Evolutionary conservation across 2,888 invertebrate species (phyloP), one percentile per base, ranked within the genome.

Genomic region (Platyscelio sp.): DNA sequence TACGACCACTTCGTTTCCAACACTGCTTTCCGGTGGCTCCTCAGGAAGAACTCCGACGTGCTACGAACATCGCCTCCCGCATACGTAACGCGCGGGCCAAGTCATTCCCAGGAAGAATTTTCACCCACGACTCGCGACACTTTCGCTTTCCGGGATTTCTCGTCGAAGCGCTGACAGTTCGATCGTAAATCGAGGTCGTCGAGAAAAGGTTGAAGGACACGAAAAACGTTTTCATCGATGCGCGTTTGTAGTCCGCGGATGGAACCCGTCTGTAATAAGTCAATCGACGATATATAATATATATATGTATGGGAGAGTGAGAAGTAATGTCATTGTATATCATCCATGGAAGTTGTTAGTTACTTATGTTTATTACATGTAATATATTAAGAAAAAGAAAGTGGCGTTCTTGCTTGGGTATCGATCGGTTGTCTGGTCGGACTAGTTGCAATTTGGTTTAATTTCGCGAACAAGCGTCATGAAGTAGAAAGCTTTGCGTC

Each of bases 51-150:
- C 78, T 61, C 60, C 56, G 78, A 60, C 81, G 75, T 70, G 54
- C 58, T 29, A 65, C 58, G 72, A 71, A 51, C 77, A 54, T 61
- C 79, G 54, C 68, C 58, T 43, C 78, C 38, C 78, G 83, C 84
- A 82, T 86, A 78, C 83, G 61, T 75, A 75, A 80, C 76, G 38
- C 75, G 54, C n/a, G n/a, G n/a, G n/a, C n/a, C n/a, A n/a, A 46
- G 54, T 60, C 63, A 46, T 74, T 75, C 46, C 43, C 67, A 29
- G 54, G 0, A 26, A 56, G 43, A 74, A 65, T 60, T 68, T 79
- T 75, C 49, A 24, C 58, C n/a, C n/a, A n/a, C n/a, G n/a, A n/a
- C n/a, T n/a, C n/a, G n/a, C n/a, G 78, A 74, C 85, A 74, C 72
- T 81, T 63, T 78, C 81, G 43, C 68, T 81, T 80, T 81, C 27